Conservation (phyloP, 2,113 vertebrate species). For the Progne subis region DNA sequence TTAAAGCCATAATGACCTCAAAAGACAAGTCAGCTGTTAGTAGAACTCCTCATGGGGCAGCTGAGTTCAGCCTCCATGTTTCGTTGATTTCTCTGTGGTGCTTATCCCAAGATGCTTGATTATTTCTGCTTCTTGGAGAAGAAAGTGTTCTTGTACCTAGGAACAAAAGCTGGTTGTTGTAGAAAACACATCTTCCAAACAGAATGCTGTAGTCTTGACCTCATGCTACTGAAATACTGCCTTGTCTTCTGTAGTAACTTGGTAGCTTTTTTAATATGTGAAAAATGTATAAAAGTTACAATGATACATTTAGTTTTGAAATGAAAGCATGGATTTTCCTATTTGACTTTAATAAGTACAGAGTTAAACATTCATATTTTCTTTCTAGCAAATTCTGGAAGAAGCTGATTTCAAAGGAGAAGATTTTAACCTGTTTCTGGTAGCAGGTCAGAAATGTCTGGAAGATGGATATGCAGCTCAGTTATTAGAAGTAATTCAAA, state of each 20-base stretch:
- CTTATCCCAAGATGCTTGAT: neutral
- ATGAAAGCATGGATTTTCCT: neutral
- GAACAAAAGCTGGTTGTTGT: neutral
- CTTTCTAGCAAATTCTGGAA: conserved; percentile 83
- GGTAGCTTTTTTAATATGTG: neutral
- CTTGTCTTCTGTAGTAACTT: neutral
- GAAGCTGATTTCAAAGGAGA: conserved; percentile 85
- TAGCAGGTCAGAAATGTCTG: conserved; percentile 86
- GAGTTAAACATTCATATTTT: neutral
- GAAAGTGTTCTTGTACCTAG: neutral
- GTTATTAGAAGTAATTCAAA: conserved; percentile 87
- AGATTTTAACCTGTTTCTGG: conserved; percentile 87
- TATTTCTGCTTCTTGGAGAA: neutral
- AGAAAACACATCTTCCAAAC: neutral
- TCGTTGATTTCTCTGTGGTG: neutral
- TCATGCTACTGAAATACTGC: neutral
- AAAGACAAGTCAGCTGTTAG: neutral
- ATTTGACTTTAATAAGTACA: neutral
- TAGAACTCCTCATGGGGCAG: neutral
- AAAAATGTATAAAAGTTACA: neutral
- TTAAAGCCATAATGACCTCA: neutral
- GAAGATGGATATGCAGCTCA: conserved; percentile 85
- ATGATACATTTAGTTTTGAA: neutral
- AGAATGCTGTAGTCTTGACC: neutral
- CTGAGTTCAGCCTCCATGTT: neutral